Evolutionary conservation across 92 coral and sea anemone species (phyloP), one percentile per base, ranked within the genome.

Genomic region (Phymanthus crucifer): DNA sequence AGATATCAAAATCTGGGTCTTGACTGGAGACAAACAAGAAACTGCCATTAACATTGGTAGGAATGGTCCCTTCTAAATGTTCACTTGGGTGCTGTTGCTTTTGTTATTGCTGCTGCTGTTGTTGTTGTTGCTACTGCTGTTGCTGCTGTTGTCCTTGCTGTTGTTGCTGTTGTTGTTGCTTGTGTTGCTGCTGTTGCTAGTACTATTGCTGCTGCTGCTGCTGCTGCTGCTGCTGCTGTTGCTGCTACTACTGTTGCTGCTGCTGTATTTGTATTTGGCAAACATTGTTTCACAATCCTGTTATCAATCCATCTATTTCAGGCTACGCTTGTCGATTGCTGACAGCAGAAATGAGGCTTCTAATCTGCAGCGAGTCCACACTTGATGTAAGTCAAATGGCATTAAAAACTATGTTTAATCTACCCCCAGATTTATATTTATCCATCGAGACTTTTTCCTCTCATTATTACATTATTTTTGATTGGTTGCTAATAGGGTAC

Each of bases 1-100:
- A 13, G 95, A 95, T 73, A 95, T 95, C 47, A 95, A 95, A 91
- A 95, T 95, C 83, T 95, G 99, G 99, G 99, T 95, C 16, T 78
- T 95, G 61, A 95, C 99, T 27, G 99, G 99, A 17, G 99, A 95
- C 83, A 95, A 95, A 74, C 99, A 95, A 74, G 99, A 95, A 87
- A 95, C 99, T 73, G 99, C 99, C 54, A 76, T 95, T 73, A 95
- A 95, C 88, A 95, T 95, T 54, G 99, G 98, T 95, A 86, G 40
- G 45, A 24, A 61, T 61, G 17, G 0, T 32, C 27, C 32, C 19
- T 65, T 73, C 36, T 0, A 5, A 29, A 14, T 70, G 0, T 32
- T 31, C 38, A 2, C 1, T 46, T 74, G 13, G 67, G 8, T 35
- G 48, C 6, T 9, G 50, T 46, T 36, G n/a, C 78, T 40, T 18